A percentile compares a stretch with the other conserved stretches of the same genome.
Conservation (phyloP, 1,140 invertebrate species). For the Hycleus phaleratus region DNA sequence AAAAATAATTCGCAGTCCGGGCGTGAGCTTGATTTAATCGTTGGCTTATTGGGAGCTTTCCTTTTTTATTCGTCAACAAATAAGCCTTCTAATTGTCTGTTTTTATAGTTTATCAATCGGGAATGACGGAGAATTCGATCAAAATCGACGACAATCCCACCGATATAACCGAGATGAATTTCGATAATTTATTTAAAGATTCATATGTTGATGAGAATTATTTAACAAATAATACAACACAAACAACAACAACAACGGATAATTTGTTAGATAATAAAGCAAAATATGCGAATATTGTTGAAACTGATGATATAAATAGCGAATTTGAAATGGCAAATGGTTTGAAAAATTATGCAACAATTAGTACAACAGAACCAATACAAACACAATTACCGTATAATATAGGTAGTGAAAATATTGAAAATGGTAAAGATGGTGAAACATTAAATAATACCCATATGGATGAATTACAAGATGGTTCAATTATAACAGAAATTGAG, state of each 20-base stretch:
- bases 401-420: slow-evolving; percentile 37
- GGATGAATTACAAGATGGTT: slow-evolving; percentile 33
- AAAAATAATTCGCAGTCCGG: too few species aligned
- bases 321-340: slow-evolving; percentile 34
- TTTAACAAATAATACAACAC: not conserved
- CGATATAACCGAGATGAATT: not conserved
- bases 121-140: too few species aligned
- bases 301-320: slow-evolving; percentile 23
- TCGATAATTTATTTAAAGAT: slow-evolving; percentile 9
- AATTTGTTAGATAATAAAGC: slow-evolving; percentile 18
- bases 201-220: slow-evolving; percentile 4
- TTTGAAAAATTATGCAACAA: slow-evolving; percentile 39
- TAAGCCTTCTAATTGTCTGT: too few species aligned
- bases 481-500: slow-evolving; percentile 37
- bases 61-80: too few species aligned
- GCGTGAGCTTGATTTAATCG: too few species aligned
- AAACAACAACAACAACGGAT: too few species aligned
- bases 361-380: slow-evolving; percentile 36
- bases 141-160: too few species aligned
- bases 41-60: too few species aligned
- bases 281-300: slow-evolving; percentile 30
- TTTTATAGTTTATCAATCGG: too few species aligned
- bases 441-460: slow-evolving; percentile 34
- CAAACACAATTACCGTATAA: slow-evolving; percentile 36
- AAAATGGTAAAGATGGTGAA: slow-evolving; percentile 33